These are phyloP conservation scores for Heliconius hermathena DNA, from an alignment of 1,140 invertebrate genomes.

Conservation along the genomic window DNA sequence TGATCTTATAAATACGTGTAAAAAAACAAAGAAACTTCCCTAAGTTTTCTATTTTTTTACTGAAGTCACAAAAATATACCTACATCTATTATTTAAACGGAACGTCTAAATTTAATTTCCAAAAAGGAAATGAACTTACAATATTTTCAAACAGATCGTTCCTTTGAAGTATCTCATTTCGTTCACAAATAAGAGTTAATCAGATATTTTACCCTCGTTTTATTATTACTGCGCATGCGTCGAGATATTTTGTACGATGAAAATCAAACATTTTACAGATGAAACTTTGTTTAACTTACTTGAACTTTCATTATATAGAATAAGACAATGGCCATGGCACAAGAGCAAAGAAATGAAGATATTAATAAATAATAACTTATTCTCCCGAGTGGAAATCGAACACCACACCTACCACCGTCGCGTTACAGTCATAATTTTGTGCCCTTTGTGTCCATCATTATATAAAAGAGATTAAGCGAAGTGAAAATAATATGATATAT, in stretches of 20 bases:
- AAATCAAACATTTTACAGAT: background rate
- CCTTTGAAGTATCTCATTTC: constrained; percentile 1
- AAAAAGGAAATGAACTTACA: background rate
- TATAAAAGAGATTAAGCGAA: too few relatives aligned
- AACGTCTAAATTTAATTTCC: background rate
- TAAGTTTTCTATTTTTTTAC: background rate
- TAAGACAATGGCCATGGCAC: too few relatives aligned
- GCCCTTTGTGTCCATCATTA: too few relatives aligned
- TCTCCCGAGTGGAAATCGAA: too few relatives aligned
- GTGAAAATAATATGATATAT: too few relatives aligned
- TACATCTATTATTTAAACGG: background rate
- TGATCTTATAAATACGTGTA: too few relatives aligned
- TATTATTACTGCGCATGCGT: background rate
- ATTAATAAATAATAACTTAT: background rate
- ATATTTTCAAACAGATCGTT: background rate
- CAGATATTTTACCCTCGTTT: constrained; percentile 13
- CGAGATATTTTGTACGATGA: background rate
- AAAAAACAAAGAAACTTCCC: too few relatives aligned
- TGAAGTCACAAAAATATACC: too few relatives aligned
- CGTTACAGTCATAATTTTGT: too few relatives aligned
- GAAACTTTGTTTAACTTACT: background rate
- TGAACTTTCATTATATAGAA: background rate
- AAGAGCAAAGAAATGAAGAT: too few relatives aligned
- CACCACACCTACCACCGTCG: too few relatives aligned
- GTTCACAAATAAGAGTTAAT: constrained; percentile 19